phyloP scores from a whole-genome alignment of 2,113 vertebrate species.

The Muntiacus muntjak region DNA sequence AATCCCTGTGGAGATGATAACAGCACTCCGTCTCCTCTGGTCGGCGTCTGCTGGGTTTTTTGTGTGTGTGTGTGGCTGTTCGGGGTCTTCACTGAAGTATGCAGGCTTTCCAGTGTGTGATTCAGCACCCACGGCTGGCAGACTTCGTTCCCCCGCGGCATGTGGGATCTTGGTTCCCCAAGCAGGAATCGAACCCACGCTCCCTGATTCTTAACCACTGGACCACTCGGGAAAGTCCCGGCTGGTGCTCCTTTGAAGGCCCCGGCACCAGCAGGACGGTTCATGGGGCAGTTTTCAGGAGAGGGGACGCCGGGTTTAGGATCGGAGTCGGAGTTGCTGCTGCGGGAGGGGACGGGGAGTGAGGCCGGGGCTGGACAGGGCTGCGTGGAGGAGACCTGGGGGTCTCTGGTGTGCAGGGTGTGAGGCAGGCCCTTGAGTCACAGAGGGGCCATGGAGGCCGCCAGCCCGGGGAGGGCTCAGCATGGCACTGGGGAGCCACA shows the following conservation, averaged over 20 bases:
- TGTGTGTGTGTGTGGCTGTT: neutral
- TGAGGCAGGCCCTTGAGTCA: accelerated
- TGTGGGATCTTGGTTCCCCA: neutral
- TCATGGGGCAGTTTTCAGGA: neutral
- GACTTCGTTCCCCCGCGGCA: neutral
- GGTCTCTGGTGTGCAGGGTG: accelerated
- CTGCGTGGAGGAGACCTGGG: accelerated
- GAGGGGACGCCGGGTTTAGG: accelerated
- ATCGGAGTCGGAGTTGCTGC: accelerated
- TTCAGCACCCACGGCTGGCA: neutral
- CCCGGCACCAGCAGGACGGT: accelerated
- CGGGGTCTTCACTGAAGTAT: neutral
- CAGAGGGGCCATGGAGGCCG: accelerated
- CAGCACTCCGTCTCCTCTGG: accelerated
- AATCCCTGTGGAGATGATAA: accelerated
- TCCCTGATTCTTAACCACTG: neutral
- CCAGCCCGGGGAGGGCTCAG: accelerated
- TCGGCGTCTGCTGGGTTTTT: accelerated
- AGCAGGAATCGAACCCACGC: neutral
- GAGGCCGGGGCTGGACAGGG: too few species aligned
- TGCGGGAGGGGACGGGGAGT: accelerated
- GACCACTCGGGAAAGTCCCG: neutral
- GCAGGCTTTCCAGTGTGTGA: neutral
- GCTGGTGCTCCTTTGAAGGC: neutral
- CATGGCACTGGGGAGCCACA: accelerated